Evolutionary conservation across 2,113 vertebrate species (phyloP).

Genomic region (Neomonachus schauinslandi): DNA sequence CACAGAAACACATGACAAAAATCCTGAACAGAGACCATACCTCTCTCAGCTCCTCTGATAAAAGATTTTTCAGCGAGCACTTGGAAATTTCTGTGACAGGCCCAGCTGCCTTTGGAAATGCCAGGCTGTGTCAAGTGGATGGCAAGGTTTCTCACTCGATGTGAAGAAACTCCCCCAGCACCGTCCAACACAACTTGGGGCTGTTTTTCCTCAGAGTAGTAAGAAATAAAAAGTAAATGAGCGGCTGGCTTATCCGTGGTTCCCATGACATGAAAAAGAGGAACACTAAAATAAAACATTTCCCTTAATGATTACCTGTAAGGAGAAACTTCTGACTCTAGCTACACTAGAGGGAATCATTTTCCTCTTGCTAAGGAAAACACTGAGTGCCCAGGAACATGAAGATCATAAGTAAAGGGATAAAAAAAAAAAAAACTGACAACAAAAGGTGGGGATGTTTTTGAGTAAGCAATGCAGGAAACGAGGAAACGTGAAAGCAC

Average conservation of each 20-base stretch:
- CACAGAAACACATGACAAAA: background rate
- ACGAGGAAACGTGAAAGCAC: conserved; percentile 25
- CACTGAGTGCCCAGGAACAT: background rate
- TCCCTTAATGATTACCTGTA: background rate
- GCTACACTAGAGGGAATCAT: background rate
- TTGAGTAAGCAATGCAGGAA: conserved; percentile 45
- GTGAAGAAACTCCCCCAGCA: background rate
- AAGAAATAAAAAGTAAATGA: background rate
- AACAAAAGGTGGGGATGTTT: conserved; percentile 47
- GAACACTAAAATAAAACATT: background rate
- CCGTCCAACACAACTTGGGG: background rate
- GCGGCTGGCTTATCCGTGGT: background rate
- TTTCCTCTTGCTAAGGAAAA: background rate
- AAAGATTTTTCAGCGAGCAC: background rate
- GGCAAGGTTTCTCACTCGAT: background rate
- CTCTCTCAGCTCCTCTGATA: background rate
- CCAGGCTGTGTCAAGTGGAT: background rate
- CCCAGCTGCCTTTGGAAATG: background rate
- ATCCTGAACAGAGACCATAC: background rate
- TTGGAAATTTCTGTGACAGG: background rate
- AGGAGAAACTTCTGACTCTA: background rate
- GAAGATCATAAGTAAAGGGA: background rate
- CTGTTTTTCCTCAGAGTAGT: background rate
- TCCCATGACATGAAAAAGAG: background rate
- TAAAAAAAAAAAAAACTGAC: background rate